Conservation (phyloP, 1,140 invertebrate species). For the Heliothis virescens region DNA sequence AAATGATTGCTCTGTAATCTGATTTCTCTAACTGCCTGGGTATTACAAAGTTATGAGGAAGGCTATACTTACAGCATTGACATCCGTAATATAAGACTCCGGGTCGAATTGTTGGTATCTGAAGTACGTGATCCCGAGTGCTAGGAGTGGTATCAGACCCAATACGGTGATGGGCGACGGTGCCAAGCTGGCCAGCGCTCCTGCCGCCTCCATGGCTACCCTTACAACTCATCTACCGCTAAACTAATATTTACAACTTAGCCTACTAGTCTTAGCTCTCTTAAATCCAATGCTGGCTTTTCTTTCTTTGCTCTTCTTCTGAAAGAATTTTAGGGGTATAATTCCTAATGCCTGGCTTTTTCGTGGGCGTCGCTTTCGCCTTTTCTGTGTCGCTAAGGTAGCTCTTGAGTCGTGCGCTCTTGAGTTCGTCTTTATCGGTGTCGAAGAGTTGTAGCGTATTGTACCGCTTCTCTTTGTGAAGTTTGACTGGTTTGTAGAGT, state of each 20-base stretch:
- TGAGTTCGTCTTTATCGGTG: slow-evolving; percentile 85
- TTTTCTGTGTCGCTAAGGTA: slow-evolving; percentile 87
- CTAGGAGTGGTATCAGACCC: slow-evolving; percentile 92
- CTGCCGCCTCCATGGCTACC: slow-evolving; percentile 80
- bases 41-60: neutral
- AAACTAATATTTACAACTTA: slow-evolving; percentile 81
- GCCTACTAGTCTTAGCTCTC: slow-evolving; percentile 72
- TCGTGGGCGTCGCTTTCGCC: slow-evolving; percentile 77
- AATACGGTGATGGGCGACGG: slow-evolving; percentile 87
- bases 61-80: slow-evolving; percentile 88
- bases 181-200: slow-evolving; percentile 82
- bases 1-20: too few species aligned
- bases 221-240: slow-evolving; percentile 77
- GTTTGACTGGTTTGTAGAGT: slow-evolving; percentile 85
- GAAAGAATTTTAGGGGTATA: slow-evolving; percentile 89
- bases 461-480: slow-evolving; percentile 84
- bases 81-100: slow-evolving; percentile 91
- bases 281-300: slow-evolving; percentile 81
- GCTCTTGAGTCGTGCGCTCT: slow-evolving; percentile 88
- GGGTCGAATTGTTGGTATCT: slow-evolving; percentile 93
- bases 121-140: slow-evolving; percentile 92
- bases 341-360: slow-evolving; percentile 88
- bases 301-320: slow-evolving; percentile 80
- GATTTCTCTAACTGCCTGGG: too few species aligned
- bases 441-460: slow-evolving; percentile 76